These are phyloP conservation scores for Acanthornis magna DNA, from an alignment of 2,797 vertebrate genomes.

Conservation along the genomic window DNA sequence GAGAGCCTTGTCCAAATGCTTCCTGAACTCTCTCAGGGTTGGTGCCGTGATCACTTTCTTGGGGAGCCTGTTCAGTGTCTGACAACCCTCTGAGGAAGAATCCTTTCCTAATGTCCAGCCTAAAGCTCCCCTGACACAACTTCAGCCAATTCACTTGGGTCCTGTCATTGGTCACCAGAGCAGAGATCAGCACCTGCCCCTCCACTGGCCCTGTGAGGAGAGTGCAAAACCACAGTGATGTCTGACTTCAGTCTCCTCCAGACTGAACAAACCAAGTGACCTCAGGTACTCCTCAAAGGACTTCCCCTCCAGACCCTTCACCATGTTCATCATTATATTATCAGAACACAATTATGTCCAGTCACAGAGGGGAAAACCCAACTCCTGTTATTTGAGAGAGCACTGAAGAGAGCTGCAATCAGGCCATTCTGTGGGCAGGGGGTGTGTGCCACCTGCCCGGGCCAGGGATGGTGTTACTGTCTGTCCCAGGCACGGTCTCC, in stretches of 20 bases:
- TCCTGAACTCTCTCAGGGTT: neutral
- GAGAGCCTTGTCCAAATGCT: neutral
- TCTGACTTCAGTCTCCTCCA: neutral
- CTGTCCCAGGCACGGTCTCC: neutral
- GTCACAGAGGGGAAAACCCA: neutral
- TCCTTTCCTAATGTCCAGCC: neutral
- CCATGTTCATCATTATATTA: rapidly evolving
- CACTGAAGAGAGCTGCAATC: rapidly evolving
- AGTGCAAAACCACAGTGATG: neutral
- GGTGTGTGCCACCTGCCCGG: rapidly evolving
- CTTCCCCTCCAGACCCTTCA: neutral
- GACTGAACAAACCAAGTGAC: neutral
- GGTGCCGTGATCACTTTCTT: neutral
- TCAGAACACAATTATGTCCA: neutral
- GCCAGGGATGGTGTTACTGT: neutral
- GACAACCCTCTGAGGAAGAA: neutral
- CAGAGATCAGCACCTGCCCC: neutral
- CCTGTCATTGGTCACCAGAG: neutral
- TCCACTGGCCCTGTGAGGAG: neutral
- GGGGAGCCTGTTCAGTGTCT: neutral
- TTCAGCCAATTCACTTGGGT: neutral
- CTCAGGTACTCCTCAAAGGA: neutral
- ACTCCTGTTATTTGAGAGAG: rapidly evolving
- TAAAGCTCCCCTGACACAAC: neutral
- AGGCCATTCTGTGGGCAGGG: rapidly evolving